Conservation (phyloP, 2,888 invertebrate genomes). For the Standfussiana lucernea region DNA sequence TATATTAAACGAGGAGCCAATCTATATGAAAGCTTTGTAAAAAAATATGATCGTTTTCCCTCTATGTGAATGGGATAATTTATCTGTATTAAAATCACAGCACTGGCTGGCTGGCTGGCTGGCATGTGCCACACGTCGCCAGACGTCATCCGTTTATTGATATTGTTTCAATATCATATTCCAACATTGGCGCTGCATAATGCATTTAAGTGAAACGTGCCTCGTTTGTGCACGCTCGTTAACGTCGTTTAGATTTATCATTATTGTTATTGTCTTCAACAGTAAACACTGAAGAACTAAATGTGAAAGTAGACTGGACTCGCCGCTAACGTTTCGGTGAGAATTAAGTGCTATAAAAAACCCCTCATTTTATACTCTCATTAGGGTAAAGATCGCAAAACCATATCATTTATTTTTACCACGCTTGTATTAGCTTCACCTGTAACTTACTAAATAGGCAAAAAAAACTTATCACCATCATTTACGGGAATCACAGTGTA, state of each 20-base stretch:
- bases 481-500: too few species aligned
- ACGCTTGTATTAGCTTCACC: neutral
- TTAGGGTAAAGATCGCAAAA: conserved; percentile 14
- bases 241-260: conserved; percentile 47
- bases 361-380: conserved; percentile 15
- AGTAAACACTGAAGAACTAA: neutral
- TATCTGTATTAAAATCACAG: conserved; percentile 60
- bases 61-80: conserved; percentile 38
- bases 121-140: conserved; percentile 51
- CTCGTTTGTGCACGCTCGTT: conserved; percentile 29
- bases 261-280: conserved; percentile 20
- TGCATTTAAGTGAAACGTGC: conserved; percentile 57
- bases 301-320: neutral
- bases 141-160: conserved; percentile 61
- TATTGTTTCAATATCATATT: conserved; percentile 64
- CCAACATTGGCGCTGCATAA: conserved; percentile 58
- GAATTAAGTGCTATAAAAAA: neutral
- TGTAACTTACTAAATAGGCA: too few species aligned
- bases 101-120: conserved; percentile 18
- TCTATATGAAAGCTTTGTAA: conserved; percentile 16
- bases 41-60: conserved; percentile 17
- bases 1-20: conserved; percentile 32
- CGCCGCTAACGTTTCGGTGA: neutral
- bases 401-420: neutral
- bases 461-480: too few species aligned